Evolutionary conservation across 2,797 vertebrate genomes (phyloP).

Genomic region (Carapus acus): DNA sequence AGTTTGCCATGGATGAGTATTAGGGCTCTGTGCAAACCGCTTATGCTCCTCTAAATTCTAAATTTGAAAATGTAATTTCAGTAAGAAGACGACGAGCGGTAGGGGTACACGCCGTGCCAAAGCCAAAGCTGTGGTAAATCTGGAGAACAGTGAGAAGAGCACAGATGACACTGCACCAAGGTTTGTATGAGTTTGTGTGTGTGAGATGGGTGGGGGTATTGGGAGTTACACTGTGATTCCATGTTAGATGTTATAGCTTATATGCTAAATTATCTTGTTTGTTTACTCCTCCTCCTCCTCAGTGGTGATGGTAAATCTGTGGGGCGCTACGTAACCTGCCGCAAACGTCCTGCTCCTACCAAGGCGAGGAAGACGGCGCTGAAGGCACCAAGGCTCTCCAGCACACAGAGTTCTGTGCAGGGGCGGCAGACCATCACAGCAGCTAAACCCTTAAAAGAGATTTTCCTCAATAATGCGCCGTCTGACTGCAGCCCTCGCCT

Average conservation of each 20-base stretch:
- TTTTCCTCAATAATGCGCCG: slow-evolving; percentile 51
- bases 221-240: no score
- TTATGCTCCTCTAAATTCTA: no score
- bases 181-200: slow-evolving; percentile 14
- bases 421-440: slow-evolving; percentile 11
- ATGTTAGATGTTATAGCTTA: no score
- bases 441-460: slow-evolving; percentile 29
- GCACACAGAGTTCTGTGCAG: slow-evolving; percentile 38
- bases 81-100: not conserved
- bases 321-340: slow-evolving; percentile 63
- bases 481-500: slow-evolving; percentile 37
- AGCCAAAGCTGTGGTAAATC: slow-evolving; percentile 35
- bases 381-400: slow-evolving; percentile 12
- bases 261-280: no score
- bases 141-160: slow-evolving; percentile 28
- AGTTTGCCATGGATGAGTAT: no score
- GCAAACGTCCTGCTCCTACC: slow-evolving; percentile 31
- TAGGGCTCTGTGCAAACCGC: no score
- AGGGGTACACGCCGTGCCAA: slow-evolving; percentile 42
- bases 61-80: slow-evolving; percentile 12
- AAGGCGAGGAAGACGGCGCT: slow-evolving; percentile 17
- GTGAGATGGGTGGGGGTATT: no score
- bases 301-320: slow-evolving; percentile 34
- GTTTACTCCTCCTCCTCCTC: slow-evolving; percentile 3
- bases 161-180: slow-evolving; percentile 15